Base-by-base conservation (phyloP, 1,140 invertebrate genomes). In the Nephila pilipes region DNA sequence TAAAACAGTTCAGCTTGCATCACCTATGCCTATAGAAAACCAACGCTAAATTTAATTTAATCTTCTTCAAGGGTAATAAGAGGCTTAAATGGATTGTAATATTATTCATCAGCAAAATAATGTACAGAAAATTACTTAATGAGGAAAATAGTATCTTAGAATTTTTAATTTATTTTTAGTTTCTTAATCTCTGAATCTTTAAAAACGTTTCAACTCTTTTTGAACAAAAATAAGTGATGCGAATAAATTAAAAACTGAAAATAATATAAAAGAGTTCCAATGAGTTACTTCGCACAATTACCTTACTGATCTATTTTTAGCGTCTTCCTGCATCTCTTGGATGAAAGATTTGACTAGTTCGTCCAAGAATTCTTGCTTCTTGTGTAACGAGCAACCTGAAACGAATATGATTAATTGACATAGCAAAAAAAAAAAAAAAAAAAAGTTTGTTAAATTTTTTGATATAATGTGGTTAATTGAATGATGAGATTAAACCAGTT, bases 361-460 rank as follows among this genome's bases (percentile, higher is more conserved):
- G 57, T 97, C 96, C n/a, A 98, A 95, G 95, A 99, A 99, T 91
- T 96, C 95, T 87, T 97, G 96, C 95, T 98, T 98, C 94, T 97
- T 97, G 4, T 96, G 96, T 94, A 98, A 97, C 0, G 98, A 97
- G 95, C 98, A 98, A 79, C 97, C 97, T 97, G 29, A 16, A 54
- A 83, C n/a, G 4, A 4, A 46, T 10, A 46, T 46, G 1, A 46
- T 46, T 46, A 10, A 10, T 46, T 6, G 12, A 65, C 16, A 8
- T 25, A 22, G 18, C 0, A 6, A n/a, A n/a, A 65, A 65, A 65
- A 65, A 65, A 65, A 0, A 65, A 22, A 65, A 65, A 25, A 8
- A 8, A 6, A 12, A 65, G 8, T 0, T n/a, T 65, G 6, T 46
- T 4, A 46, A 46, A 46, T 46, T 46, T 0, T 2, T 46, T 46